Percentiles rank a stretch among this genome's conserved stretches.
phyloP scores from a whole-genome alignment of 2,113 vertebrate genomes.

The Nettapus auritus region DNA sequence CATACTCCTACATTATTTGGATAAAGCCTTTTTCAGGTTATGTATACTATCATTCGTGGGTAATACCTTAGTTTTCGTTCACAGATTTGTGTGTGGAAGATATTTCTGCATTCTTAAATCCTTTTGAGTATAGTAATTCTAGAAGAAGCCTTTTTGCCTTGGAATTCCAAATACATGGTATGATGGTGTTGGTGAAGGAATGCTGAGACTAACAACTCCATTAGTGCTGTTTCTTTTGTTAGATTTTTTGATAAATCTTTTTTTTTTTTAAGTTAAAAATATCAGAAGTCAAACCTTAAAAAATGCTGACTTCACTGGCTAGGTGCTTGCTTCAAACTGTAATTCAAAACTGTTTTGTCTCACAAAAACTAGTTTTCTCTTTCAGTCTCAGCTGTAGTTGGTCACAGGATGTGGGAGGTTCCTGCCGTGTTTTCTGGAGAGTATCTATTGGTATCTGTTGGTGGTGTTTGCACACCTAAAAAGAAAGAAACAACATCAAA shows the following conservation, averaged over 20 bases:
- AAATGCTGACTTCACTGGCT: not conserved
- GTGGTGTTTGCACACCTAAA: not conserved
- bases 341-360: not conserved
- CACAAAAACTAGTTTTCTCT: not conserved
- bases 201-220: not conserved
- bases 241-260: not conserved
- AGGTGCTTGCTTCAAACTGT: not conserved
- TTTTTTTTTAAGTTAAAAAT: rapidly evolving
- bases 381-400: not conserved
- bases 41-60: not conserved
- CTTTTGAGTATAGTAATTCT: not conserved
- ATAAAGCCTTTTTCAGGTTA: not conserved
- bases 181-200: not conserved
- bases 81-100: not conserved
- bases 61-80: not conserved
- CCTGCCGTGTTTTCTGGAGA: not conserved
- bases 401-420: not conserved
- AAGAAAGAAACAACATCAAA: not conserved
- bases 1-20: not conserved
- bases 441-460: not conserved
- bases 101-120: not conserved
- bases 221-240: not conserved
- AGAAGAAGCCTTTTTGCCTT: not conserved
- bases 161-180: not conserved
- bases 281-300: rapidly evolving